A percentile compares a stretch with the other conserved stretches of the same genome.
Conservation (phyloP, 2,888 invertebrate genomes). For the Salticus scenicus region DNA sequence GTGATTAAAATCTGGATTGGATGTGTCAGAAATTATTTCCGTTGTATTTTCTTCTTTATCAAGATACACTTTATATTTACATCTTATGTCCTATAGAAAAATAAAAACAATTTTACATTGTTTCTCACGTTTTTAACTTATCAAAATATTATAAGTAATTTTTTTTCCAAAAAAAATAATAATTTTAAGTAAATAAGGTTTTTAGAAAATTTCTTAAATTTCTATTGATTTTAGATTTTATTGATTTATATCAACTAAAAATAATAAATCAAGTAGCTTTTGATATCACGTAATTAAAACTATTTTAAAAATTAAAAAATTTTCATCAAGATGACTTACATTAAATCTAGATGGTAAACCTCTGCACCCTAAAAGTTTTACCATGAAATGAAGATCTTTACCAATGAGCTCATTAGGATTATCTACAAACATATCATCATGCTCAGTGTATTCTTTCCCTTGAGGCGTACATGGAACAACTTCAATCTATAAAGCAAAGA, state of each 20-base stretch:
- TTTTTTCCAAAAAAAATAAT: too few species aligned
- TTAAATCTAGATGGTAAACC: slow-evolving; percentile 78
- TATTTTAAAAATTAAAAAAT: too few species aligned
- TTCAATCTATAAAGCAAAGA: slow-evolving; percentile 75
- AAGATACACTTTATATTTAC: slow-evolving; percentile 78
- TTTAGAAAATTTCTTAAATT: too few species aligned
- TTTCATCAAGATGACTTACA: slow-evolving; percentile 74
- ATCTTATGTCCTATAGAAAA: slow-evolving; percentile 75
- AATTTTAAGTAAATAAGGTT: too few species aligned
- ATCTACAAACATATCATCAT: slow-evolving; percentile 78
- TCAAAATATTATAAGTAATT: too few species aligned
- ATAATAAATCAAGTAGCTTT: too few species aligned
- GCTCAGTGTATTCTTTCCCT: slow-evolving; percentile 78
- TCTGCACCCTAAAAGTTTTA: slow-evolving; percentile 78
- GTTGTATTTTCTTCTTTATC: slow-evolving; percentile 77
- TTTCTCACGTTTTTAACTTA: too few species aligned
- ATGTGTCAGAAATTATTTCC: slow-evolving; percentile 74
- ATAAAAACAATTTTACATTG: too few species aligned
- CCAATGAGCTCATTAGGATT: slow-evolving; percentile 78
- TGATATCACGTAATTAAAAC: too few species aligned
- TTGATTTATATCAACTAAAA: too few species aligned
- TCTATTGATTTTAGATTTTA: too few species aligned
- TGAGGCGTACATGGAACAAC: slow-evolving; percentile 78
- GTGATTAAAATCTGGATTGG: slow-evolving; percentile 78
- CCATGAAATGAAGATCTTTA: slow-evolving; percentile 77